A percentile compares a stretch with the other conserved stretches of the same genome.
Conservation (phyloP, 2,113 vertebrate species). For the Numenius arquata region DNA sequence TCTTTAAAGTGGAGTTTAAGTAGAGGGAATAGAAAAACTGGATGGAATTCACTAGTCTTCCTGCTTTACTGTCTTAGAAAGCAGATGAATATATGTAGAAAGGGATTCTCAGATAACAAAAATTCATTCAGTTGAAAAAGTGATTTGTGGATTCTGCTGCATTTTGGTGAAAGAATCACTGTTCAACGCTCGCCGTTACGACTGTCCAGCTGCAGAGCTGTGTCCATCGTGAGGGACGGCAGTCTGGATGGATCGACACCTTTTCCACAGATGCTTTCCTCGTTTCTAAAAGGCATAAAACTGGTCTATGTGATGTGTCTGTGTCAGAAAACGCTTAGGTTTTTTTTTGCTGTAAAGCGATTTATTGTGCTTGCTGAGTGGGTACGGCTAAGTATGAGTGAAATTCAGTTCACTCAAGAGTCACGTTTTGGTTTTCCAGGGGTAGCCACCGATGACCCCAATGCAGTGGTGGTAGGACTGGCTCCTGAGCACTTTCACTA, state of each 20-base stretch:
- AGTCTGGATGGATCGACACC: neutral
- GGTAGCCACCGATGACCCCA: constrained; percentile 84
- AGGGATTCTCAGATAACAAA: neutral
- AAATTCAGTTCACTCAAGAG: neutral
- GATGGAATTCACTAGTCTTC: neutral
- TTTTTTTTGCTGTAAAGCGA: neutral
- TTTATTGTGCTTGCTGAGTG: neutral
- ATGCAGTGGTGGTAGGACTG: constrained; percentile 91
- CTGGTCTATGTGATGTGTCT: rapidly evolving
- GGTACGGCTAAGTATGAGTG: neutral
- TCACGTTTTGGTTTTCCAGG: constrained; percentile 66
- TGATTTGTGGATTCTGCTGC: neutral
- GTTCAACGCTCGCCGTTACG: neutral
- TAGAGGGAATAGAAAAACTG: neutral
- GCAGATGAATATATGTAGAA: neutral
- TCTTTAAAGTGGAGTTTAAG: too few relatives aligned
- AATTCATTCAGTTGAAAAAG: neutral
- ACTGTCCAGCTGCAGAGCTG: neutral
- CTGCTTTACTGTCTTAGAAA: neutral
- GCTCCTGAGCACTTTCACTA: constrained; percentile 94
- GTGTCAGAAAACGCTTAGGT: rapidly evolving
- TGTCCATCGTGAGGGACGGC: neutral
- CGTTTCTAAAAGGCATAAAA: neutral
- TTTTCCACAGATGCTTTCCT: neutral
- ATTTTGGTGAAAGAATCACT: neutral